Percentiles rank a stretch among this genome's conserved stretches.
Conservation (phyloP, 2,888 invertebrate species). For the Lycophotia porphyrea region DNA sequence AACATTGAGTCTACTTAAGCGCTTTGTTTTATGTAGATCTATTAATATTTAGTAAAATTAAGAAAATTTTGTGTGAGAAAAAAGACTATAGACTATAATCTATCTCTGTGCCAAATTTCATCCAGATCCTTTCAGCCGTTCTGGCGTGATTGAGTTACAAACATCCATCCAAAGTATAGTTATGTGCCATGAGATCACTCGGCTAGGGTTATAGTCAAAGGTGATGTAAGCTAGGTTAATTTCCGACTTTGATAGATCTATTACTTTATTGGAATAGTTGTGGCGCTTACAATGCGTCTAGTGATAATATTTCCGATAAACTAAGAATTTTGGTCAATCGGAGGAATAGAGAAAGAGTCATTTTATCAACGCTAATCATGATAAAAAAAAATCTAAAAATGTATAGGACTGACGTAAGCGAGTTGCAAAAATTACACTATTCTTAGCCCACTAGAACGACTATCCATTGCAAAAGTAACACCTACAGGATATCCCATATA, state of each 20-base stretch:
- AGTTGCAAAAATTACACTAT: too few species aligned
- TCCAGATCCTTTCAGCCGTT: too few species aligned
- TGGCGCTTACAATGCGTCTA: neutral
- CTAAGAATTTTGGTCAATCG: neutral
- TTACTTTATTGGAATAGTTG: neutral
- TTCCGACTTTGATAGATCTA: neutral
- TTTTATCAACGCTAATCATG: neutral
- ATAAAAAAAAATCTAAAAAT: neutral
- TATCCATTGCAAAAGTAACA: neutral
- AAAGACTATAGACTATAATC: too few species aligned
- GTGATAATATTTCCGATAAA: neutral
- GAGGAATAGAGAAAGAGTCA: neutral
- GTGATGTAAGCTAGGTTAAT: neutral
- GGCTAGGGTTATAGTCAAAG: too few species aligned
- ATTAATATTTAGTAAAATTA: too few species aligned
- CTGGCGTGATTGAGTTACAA: too few species aligned
- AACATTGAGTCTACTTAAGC: slow-evolving; percentile 3
- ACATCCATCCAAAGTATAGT: too few species aligned
- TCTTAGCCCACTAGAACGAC: neutral
- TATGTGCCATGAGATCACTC: too few species aligned
- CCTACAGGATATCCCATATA: neutral
- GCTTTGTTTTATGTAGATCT: neutral
- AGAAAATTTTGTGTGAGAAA: too few species aligned
- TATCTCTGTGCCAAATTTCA: too few species aligned
- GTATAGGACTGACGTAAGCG: too few species aligned